Evolutionary conservation across 1,140 invertebrate genomes (phyloP), one percentile per base, ranked within the genome.

Genomic region (Ctenoplectra terminalis): DNA sequence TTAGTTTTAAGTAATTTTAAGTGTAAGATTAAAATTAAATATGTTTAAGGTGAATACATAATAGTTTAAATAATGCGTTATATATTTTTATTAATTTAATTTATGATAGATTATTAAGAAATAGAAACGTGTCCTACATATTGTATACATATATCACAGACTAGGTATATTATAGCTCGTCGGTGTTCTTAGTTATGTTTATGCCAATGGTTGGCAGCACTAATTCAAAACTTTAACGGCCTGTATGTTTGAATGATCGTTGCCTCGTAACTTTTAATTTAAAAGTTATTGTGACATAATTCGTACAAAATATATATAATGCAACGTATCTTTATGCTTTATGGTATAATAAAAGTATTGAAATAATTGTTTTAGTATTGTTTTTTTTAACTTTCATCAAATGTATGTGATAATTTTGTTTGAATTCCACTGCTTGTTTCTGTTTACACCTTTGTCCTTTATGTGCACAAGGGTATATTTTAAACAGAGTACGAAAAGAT

Each of bases 201-300:
- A 13, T 50, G n/a, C 43, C 5, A 31, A 48, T 17, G 37, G 56
- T 31, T 79, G 77, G 56, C 56, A 61, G n/a, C 26, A 79, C 29
- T 72, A 56, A 48, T 34, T 17, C 13, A 6, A 40, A 13, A 5
- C 11, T 54, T 29, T 34, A 80, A 80, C 77, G 58, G 58, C 17
- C 29, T 52, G 34, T 64, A 37, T 0, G 15, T 80, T 80, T 0
- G 26, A 80, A 80, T 15, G 8, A 17, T 11, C 7, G 4, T 37
- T 5, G 15, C 8, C 9, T 0, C 5, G 6, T 60, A 8, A 50
- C 20, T 13, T 50, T 34, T 23, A 34, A 17, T 37, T 61, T 43
- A 17, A 63, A 26, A 40, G 20, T n/a, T 34, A 61, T 72, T 13
- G 20, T 29, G 40, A 17, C 9, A n/a, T 29, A 58, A n/a, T 73